These are phyloP conservation scores for Thrips palmi DNA, from an alignment of 1,140 invertebrate genomes.

Conservation along the genomic window DNA sequence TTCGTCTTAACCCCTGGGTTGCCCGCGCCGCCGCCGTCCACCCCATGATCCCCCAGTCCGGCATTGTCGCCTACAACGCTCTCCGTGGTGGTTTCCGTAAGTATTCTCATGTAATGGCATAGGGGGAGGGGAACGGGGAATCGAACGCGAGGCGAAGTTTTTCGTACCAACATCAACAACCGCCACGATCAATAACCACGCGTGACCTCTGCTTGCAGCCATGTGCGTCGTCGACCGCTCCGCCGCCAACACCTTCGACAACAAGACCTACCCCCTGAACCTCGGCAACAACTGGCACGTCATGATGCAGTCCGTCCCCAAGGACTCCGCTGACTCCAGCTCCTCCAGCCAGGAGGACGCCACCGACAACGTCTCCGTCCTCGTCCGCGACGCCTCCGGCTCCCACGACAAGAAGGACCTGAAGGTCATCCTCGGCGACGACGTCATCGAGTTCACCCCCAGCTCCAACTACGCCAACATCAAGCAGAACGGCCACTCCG, in stretches of 20 bases:
- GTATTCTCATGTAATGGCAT: too few species aligned
- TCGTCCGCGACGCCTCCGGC: slow-evolving; percentile 22
- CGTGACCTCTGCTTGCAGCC: too few species aligned
- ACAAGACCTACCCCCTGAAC: slow-evolving; percentile 29
- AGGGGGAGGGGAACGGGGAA: too few species aligned
- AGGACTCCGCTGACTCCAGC: slow-evolving; percentile 15
- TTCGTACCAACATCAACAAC: too few species aligned
- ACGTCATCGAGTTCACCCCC: slow-evolving; percentile 19
- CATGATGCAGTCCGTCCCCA: slow-evolving; percentile 29
- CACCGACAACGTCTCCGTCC: slow-evolving; percentile 20
- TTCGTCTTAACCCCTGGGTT: slow-evolving; percentile 20
- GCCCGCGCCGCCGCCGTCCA: slow-evolving; percentile 24
- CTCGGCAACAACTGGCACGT: slow-evolving; percentile 38
- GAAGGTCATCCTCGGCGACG: slow-evolving; percentile 21
- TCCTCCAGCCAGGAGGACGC: slow-evolving; percentile 10
- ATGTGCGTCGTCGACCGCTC: slow-evolving; percentile 35
- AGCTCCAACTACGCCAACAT: slow-evolving; percentile 18
- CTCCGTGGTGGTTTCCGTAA: slow-evolving; percentile 24
- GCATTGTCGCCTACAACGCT: slow-evolving; percentile 23
- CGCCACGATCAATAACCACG: too few species aligned
- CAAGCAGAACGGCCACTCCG: slow-evolving; percentile 20
- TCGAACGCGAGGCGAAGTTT: too few species aligned
- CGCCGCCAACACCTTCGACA: slow-evolving; percentile 37
- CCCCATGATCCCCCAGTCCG: slow-evolving; percentile 20
- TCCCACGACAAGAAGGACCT: slow-evolving; percentile 23